Conservation (phyloP, 2,113 vertebrate species). For the Xenopus borealis region DNA sequence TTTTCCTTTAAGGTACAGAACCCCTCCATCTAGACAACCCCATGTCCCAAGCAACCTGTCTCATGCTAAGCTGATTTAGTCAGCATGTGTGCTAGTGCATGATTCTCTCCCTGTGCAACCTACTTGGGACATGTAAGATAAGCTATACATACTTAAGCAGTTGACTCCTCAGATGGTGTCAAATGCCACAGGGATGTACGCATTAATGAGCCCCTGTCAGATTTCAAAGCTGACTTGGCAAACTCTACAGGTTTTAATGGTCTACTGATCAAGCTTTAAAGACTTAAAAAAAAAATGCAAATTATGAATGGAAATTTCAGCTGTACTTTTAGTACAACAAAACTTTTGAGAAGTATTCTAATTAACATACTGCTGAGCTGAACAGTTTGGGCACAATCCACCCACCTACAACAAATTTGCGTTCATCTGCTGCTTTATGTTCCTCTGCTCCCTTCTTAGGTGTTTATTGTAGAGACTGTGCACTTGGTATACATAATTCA, state of each 20-base stretch:
- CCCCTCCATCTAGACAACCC: no score
- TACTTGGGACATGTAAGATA: constrained; percentile 22
- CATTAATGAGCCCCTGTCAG: constrained; percentile 42
- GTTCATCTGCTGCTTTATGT: constrained; percentile 4
- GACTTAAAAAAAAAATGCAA: constrained; percentile 24
- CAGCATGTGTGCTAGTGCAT: neutral
- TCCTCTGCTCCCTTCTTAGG: constrained; percentile 8
- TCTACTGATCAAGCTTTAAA: constrained; percentile 39
- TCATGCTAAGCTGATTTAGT: constrained; percentile 11
- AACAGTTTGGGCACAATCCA: constrained; percentile 38
- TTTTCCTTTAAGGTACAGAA: no score
- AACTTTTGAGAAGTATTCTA: constrained; percentile 44
- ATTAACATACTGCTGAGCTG: constrained; percentile 47
- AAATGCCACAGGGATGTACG: constrained; percentile 33
- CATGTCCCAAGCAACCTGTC: no score
- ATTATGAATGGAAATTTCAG: constrained; percentile 36
- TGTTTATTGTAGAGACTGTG: constrained; percentile 24
- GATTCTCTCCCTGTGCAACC: constrained; percentile 6
- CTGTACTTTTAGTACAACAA: constrained; percentile 22
- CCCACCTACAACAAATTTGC: constrained; percentile 42
- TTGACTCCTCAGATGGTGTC: constrained; percentile 42
- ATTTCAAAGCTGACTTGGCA: constrained; percentile 41
- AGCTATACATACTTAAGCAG: constrained; percentile 41
- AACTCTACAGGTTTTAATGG: constrained; percentile 35
- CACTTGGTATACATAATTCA: neutral